A percentile compares a stretch with the other conserved stretches of the same genome.
These are phyloP conservation scores for Oligia fasciuncula DNA, from an alignment of 2,888 invertebrate genomes.

Conservation along the genomic window DNA sequence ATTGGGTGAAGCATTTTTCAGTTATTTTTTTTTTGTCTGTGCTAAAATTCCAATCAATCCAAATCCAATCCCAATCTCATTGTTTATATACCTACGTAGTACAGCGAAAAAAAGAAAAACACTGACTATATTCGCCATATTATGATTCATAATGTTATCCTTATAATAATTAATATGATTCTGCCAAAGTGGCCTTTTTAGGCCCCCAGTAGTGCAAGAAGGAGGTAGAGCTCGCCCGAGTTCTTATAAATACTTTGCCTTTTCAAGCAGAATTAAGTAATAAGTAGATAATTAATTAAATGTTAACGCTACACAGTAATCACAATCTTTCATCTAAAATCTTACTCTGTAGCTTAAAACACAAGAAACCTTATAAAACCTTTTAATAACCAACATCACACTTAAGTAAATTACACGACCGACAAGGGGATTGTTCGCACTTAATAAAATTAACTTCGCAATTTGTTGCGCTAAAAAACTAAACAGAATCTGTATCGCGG, in stretches of 20 bases:
- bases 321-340: neutral
- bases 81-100: too few species aligned
- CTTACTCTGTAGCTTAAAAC: neutral
- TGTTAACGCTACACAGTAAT: neutral
- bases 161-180: too few species aligned
- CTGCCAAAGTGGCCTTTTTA: too few species aligned
- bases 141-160: too few species aligned
- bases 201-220: too few species aligned
- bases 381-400: conserved; percentile 41
- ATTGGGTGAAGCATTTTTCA: too few species aligned
- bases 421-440: conserved; percentile 53
- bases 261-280: neutral
- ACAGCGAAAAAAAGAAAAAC: too few species aligned
- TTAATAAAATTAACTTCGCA: conserved; percentile 63
- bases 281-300: neutral
- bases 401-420: conserved; percentile 54
- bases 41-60: too few species aligned
- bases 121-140: too few species aligned
- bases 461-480: conserved; percentile 62
- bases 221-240: neutral
- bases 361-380: neutral
- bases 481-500: conserved; percentile 66
- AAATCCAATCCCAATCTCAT: too few species aligned
- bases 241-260: neutral
- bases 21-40: too few species aligned